phyloP scores from a whole-genome alignment of 2,113 vertebrate genomes.

The Psilopsiagon aurifrons region DNA sequence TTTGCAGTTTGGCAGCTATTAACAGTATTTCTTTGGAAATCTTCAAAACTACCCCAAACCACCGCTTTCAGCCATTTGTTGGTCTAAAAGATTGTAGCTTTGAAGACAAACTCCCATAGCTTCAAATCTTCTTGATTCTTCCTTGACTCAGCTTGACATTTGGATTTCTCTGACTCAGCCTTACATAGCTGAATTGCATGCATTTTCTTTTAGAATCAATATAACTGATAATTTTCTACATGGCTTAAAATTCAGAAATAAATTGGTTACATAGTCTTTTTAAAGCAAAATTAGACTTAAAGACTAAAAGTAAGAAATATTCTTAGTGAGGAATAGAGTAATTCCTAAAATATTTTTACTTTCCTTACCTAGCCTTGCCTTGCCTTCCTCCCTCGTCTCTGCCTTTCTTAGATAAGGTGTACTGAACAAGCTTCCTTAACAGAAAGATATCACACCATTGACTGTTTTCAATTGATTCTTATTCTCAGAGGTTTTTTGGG shows the following conservation, averaged over 20 bases:
- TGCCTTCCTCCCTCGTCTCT: neutral
- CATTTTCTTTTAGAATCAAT: constrained; percentile 46
- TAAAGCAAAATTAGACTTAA: neutral
- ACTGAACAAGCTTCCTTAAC: neutral
- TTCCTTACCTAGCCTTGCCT: neutral
- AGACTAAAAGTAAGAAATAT: neutral
- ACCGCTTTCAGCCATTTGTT: constrained; percentile 55
- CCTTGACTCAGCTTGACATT: constrained; percentile 49
- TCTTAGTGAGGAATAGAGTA: neutral
- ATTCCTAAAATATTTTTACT: neutral
- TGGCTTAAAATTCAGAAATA: neutral
- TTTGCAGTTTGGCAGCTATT: constrained; percentile 68
- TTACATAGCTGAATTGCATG: constrained; percentile 48
- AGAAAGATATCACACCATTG: neutral
- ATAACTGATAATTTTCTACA: constrained; percentile 45
- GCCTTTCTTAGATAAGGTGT: neutral
- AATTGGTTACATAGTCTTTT: neutral
- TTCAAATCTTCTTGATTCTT: constrained; percentile 63
- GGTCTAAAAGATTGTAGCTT: constrained; percentile 60
- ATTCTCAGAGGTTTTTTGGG: neutral
- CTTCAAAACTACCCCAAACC: constrained; percentile 61
- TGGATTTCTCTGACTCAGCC: constrained; percentile 47
- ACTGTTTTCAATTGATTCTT: neutral
- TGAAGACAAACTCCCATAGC: constrained; percentile 57
- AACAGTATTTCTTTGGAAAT: constrained; percentile 47